These are phyloP conservation scores for Diaprepes abbreviatus DNA, from an alignment of 2,888 invertebrate species.

Conservation along the genomic window DNA sequence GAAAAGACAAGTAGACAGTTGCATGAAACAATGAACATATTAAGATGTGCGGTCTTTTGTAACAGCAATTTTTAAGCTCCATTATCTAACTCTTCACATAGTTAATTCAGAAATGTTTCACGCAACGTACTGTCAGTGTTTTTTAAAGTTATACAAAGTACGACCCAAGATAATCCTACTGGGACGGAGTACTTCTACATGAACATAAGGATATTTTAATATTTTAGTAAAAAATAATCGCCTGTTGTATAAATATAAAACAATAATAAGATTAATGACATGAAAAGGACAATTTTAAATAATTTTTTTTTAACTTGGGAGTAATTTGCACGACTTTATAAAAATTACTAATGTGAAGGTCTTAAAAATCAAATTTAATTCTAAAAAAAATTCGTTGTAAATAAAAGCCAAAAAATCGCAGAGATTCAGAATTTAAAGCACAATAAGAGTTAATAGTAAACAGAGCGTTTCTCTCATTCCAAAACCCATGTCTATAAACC, in stretches of 20 bases:
- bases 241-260: too few species aligned
- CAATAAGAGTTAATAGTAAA: slow-evolving; percentile 4
- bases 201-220: too few species aligned
- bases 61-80: too few species aligned
- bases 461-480: not conserved
- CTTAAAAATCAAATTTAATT: not conserved
- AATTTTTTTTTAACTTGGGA: too few species aligned
- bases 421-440: slow-evolving; percentile 3
- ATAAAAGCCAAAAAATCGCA: slow-evolving; percentile 1
- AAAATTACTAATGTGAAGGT: not conserved
- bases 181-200: slow-evolving; percentile 5
- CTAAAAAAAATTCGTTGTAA: slow-evolving; percentile 21
- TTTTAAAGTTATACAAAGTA: slow-evolving; percentile 8
- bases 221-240: too few species aligned
- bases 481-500: too few species aligned
- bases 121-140: not conserved
- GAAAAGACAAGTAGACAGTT: not conserved
- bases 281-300: too few species aligned
- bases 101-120: not conserved
- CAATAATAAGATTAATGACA: too few species aligned
- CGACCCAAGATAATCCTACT: not conserved
- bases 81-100: too few species aligned
- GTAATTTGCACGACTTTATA: not conserved
- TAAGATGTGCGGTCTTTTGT: too few species aligned
- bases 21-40: not conserved